phyloP scores from a whole-genome alignment of 2,888 invertebrate genomes.

The Notocelia uddmanniana region DNA sequence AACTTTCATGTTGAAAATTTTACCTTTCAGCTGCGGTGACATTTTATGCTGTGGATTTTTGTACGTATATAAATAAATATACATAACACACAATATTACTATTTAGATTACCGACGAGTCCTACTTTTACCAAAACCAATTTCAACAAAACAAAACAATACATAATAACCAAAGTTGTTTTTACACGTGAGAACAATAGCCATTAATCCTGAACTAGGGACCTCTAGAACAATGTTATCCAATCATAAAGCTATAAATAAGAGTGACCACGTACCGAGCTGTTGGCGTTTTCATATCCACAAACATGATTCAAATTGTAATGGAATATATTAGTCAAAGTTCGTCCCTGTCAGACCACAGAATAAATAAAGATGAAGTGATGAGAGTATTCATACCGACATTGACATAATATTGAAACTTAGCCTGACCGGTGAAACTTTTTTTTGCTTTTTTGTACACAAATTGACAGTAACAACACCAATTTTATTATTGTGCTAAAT shows the following conservation, averaged over 20 bases:
- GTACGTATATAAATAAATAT: too few relatives aligned
- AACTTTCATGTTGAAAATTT: too few relatives aligned
- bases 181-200: slow-evolving; percentile 24
- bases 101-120: too few relatives aligned
- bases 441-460: too few relatives aligned
- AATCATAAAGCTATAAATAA: slow-evolving; percentile 62
- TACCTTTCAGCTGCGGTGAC: too few relatives aligned
- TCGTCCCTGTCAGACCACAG: not conserved
- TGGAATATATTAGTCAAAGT: slow-evolving; percentile 6
- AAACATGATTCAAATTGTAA: slow-evolving; percentile 29
- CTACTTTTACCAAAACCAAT: not conserved
- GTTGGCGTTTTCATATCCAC: slow-evolving; percentile 55
- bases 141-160: not conserved
- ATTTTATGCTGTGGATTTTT: too few relatives aligned
- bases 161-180: not conserved
- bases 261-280: slow-evolving; percentile 49
- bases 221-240: slow-evolving; percentile 47
- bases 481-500: too few relatives aligned
- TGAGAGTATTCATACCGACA: too few relatives aligned
- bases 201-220: slow-evolving; percentile 33
- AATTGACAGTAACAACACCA: too few relatives aligned
- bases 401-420: too few relatives aligned
- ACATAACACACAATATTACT: too few relatives aligned
- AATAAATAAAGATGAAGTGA: not conserved
- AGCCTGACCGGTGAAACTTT: too few relatives aligned